Evolutionary conservation across 1,140 invertebrate genomes (phyloP), one percentile per base, ranked within the genome.

Genomic region (Papilio aristodemus): DNA sequence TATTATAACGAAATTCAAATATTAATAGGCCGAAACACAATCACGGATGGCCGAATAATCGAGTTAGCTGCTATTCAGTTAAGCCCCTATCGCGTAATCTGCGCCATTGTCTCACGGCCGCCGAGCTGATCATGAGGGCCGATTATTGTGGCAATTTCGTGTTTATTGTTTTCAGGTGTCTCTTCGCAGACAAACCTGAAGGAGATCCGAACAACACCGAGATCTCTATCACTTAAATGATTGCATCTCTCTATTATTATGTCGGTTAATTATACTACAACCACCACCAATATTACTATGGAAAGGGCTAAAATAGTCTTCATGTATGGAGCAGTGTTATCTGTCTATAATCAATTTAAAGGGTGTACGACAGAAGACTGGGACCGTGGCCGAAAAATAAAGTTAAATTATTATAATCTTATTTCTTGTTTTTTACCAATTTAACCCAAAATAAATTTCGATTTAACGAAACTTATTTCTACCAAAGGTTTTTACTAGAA

Each of bases 1-100:
- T 89, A 87, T 88, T 87, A 88, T 88, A 90, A 89, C 86, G 87
- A 87, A 89, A 88, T 87, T 89, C 87, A 89, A 90, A 88, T 84
- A 90, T 89, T 88, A 90, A 90, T 90, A 88, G 83, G 83, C 81
- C 85, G 76, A 87, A 90, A 89, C 80, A 88, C 87, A 89, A 89
- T 90, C 88, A 89, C 85, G 86, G 86, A 89, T 90, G 86, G 85
- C 80, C 83, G 84, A 81, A 85, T 89, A 90, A 90, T 89, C 86
- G 83, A 90, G 88, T 89, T 89, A 90, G 86, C 79, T 86, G 84
- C 84, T 86, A 87, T 86, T 87, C 88, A 80, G 82, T 81, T 86
- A 87, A 87, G 81, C 86, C 85, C 88, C 80, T 88, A 88, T 90
- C 88, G 80, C 79, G 80, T 85, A 85, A 90, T 90, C 86, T 87